Percentiles rank a stretch among this genome's conserved stretches.
Evolutionary conservation across 2,888 invertebrate species (phyloP).

Genomic region (Acanthococcus lagerstroemiae): DNA sequence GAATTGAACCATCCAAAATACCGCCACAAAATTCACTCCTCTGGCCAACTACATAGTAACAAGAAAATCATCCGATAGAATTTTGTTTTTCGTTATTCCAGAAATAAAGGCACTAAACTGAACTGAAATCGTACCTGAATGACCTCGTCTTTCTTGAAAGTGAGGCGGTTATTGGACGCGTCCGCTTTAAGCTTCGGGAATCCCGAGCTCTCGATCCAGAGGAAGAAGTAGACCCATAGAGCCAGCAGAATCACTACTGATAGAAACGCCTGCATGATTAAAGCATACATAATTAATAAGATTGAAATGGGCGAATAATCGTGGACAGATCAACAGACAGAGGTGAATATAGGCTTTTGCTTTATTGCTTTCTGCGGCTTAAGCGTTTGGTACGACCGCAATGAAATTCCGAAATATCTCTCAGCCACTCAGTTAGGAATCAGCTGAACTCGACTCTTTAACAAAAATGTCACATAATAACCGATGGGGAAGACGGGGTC

Average conservation of each 20-base stretch:
- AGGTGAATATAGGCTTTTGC: neutral
- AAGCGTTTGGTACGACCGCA: too few relatives aligned
- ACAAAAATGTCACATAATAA: too few relatives aligned
- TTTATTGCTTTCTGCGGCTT: too few relatives aligned
- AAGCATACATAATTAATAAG: neutral
- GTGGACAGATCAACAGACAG: neutral
- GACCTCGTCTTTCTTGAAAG: conserved; percentile 43
- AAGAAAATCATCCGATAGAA: neutral
- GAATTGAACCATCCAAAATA: conserved; percentile 57
- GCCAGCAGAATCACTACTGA: conserved; percentile 46
- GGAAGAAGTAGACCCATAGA: conserved; percentile 50
- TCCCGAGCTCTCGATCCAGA: conserved; percentile 56
- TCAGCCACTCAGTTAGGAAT: too few relatives aligned
- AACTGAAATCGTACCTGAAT: conserved; percentile 42
- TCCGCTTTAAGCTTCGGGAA: conserved; percentile 38
- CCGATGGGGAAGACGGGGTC: too few relatives aligned
- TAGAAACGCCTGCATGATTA: conserved; percentile 47
- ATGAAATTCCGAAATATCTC: too few relatives aligned
- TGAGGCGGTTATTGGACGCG: neutral
- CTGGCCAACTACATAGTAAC: conserved; percentile 40
- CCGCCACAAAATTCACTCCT: conserved; percentile 49
- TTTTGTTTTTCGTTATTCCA: too few relatives aligned
- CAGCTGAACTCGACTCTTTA: too few relatives aligned
- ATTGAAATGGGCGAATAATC: neutral
- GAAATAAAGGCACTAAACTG: too few relatives aligned